Evolutionary conservation across 2,888 invertebrate genomes (phyloP).

Genomic region (Stictocephala bisonia): DNA sequence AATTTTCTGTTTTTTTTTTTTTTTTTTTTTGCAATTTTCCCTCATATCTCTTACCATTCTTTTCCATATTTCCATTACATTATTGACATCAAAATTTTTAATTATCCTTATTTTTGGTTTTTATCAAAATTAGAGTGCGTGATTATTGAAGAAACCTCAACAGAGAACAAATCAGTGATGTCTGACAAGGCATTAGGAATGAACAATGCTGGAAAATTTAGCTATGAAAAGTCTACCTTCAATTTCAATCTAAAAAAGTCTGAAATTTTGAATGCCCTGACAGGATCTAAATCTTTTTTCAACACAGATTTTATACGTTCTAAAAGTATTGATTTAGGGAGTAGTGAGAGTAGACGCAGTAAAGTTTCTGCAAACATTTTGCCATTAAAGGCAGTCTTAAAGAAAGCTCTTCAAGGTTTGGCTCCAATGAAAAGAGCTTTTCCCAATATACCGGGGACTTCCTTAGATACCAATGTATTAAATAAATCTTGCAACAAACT

Average conservation of each 20-base stretch:
- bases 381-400: slow-evolving; percentile 15
- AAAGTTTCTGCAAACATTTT: slow-evolving; percentile 33
- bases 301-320: slow-evolving; percentile 37
- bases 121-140: background rate
- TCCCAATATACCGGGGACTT: background rate
- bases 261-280: slow-evolving; percentile 13
- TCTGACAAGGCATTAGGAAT: background rate
- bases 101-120: background rate
- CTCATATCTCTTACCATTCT: slow-evolving; percentile 7
- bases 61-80: background rate
- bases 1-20: slow-evolving; percentile 28
- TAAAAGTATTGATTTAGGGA: slow-evolving; percentile 36
- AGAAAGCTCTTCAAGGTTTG: slow-evolving; percentile 10
- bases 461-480: background rate
- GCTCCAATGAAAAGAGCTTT: background rate
- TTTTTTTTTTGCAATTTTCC: slow-evolving; percentile 23
- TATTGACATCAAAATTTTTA: background rate
- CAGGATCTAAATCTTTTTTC: background rate
- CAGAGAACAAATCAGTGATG: background rate
- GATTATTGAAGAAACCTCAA: background rate
- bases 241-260: slow-evolving; percentile 28
- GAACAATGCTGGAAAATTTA: background rate
- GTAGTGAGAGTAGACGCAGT: background rate
- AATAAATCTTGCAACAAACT: slow-evolving; percentile 33
- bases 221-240: background rate